Conservation (phyloP, 2,113 vertebrate genomes). For the Crypturellus undulatus region DNA sequence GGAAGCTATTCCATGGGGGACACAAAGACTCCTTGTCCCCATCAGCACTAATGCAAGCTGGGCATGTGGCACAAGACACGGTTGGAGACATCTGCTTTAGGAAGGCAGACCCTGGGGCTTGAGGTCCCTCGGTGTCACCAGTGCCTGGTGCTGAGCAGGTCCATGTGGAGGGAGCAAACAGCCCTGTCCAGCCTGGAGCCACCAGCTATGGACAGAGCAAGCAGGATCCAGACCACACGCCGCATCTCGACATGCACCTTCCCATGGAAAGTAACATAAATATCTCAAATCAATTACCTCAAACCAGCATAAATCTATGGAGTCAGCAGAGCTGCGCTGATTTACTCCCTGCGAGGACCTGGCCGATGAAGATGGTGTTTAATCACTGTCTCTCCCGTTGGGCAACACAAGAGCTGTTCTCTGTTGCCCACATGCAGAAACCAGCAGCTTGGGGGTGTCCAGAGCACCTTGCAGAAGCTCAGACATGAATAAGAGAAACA, state of each 20-base stretch:
- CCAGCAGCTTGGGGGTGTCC: not conserved
- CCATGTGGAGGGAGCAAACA: not conserved
- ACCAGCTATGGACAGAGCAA: accelerated
- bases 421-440: not conserved
- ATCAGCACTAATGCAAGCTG: not conserved
- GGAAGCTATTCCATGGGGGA: not conserved
- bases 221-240: not conserved
- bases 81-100: not conserved
- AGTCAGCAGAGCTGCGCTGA: slow-evolving; percentile 2
- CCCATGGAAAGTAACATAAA: slow-evolving; percentile 18
- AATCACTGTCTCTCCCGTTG: not conserved
- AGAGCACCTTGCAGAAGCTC: not conserved
- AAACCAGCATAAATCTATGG: not conserved
- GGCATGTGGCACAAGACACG: not conserved
- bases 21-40: not conserved
- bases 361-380: slow-evolving; percentile 25
- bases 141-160: not conserved
- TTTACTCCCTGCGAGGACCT: not conserved
- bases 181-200: not conserved
- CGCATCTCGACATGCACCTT: not conserved
- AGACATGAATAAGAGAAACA: accelerated
- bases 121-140: not conserved
- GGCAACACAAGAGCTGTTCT: not conserved
- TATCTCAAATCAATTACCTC: not conserved
- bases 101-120: not conserved